phyloP scores from a whole-genome alignment of 2,113 vertebrate genomes.

The Mirza zaza region DNA sequence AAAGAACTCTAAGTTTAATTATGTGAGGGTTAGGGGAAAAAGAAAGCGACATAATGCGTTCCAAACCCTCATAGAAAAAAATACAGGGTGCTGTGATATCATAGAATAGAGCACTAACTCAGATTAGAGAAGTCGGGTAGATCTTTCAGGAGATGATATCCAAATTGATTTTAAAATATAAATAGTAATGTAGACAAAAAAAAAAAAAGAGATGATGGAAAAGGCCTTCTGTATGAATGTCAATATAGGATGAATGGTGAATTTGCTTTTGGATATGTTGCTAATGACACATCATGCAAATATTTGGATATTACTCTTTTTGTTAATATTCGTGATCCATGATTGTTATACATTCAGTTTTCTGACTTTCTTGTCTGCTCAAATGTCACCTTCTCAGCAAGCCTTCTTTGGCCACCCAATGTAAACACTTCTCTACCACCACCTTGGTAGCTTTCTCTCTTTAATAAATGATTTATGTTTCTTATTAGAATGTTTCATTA shows the following conservation, averaged over 20 bases:
- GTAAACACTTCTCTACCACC: background rate
- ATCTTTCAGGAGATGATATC: background rate
- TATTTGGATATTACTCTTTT: background rate
- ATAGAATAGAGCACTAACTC: background rate
- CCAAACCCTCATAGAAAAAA: background rate
- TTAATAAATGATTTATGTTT: background rate
- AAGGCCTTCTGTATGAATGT: rapidly evolving
- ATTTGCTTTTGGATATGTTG: background rate
- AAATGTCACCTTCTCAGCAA: background rate
- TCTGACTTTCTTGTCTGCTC: background rate
- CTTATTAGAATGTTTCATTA: background rate
- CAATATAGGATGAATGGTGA: background rate
- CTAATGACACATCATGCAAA: background rate
- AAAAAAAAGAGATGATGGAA: background rate
- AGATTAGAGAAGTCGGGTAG: background rate
- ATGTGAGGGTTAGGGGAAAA: background rate
- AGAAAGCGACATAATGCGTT: background rate
- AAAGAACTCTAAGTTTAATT: background rate
- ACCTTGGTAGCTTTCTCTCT: background rate
- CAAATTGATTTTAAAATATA: background rate
- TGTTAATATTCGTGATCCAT: background rate
- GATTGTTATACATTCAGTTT: background rate
- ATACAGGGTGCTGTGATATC: rapidly evolving
- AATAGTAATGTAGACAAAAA: background rate
- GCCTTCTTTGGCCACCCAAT: background rate